These are phyloP conservation scores for Diarsia rubi DNA, from an alignment of 2,888 invertebrate species.

Conservation along the genomic window DNA sequence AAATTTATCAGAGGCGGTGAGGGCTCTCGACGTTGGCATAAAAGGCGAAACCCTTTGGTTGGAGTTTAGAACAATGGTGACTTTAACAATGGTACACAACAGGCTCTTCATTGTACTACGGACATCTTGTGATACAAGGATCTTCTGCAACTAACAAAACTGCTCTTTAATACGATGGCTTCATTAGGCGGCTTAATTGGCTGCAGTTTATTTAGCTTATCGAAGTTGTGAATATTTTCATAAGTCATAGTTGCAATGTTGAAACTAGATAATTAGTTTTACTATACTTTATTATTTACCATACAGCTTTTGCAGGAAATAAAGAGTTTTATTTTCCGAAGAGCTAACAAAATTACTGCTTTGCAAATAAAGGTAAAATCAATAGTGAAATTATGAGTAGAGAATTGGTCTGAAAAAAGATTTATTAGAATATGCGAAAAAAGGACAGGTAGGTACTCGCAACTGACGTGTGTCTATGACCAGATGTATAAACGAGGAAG, in stretches of 20 bases:
- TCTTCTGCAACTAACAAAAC: slow-evolving; percentile 60
- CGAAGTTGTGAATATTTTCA: not conserved
- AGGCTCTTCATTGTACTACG: slow-evolving; percentile 73
- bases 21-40: slow-evolving; percentile 66
- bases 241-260: not conserved
- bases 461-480: too few species aligned
- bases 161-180: slow-evolving; percentile 56
- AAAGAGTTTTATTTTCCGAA: not conserved
- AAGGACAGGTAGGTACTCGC: too few species aligned
- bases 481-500: too few species aligned
- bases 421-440: not conserved
- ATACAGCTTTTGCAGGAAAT: not conserved
- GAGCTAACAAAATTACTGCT: not conserved
- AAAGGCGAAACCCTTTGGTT: slow-evolving; percentile 77
- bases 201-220: slow-evolving; percentile 20
- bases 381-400: not conserved
- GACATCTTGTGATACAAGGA: slow-evolving; percentile 73
- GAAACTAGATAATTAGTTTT: not conserved
- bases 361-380: not conserved
- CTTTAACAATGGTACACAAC: slow-evolving; percentile 77
- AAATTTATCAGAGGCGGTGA: slow-evolving; percentile 76
- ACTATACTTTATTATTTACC: too few species aligned
- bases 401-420: not conserved
- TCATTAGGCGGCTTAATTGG: slow-evolving; percentile 41
- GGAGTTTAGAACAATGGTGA: slow-evolving; percentile 75